Evolutionary conservation across 2,888 invertebrate genomes (phyloP).

Genomic region (Sussaba pulchella): DNA sequence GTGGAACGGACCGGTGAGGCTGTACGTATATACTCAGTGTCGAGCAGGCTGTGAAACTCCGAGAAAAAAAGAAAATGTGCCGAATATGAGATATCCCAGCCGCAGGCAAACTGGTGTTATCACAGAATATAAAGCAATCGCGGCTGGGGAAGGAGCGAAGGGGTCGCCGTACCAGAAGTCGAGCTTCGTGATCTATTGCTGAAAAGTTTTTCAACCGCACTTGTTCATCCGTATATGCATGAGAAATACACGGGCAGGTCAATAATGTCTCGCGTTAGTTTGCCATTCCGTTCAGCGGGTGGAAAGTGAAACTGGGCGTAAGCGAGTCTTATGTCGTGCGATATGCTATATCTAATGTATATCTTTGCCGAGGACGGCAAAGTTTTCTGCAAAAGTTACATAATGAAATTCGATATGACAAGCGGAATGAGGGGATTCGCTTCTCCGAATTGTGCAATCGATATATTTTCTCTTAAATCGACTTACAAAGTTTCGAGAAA

Average conservation of each 20-base stretch:
- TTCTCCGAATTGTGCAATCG: neutral
- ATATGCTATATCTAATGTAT: too few species aligned
- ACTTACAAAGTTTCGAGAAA: neutral
- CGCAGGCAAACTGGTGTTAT: constrained; percentile 20
- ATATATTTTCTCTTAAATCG: constrained; percentile 7
- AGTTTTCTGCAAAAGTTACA: constrained; percentile 29
- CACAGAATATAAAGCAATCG: constrained; percentile 49
- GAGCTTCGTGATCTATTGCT: constrained; percentile 46
- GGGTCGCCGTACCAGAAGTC: constrained; percentile 45
- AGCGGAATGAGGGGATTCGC: neutral
- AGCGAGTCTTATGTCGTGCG: constrained; percentile 5
- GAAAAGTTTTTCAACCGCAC: constrained; percentile 30
- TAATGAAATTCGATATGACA: constrained; percentile 21
- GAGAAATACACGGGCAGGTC: constrained; percentile 32
- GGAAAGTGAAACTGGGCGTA: constrained; percentile 16
- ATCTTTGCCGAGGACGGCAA: constrained; percentile 2
- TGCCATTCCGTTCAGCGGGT: constrained; percentile 14
- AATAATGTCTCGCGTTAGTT: constrained; percentile 40
- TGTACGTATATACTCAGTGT: constrained; percentile 2
- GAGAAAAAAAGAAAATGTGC: neutral
- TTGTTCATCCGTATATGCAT: constrained; percentile 31
- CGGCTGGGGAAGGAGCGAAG: neutral
- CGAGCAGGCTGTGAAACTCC: constrained; percentile 31
- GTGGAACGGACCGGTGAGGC: neutral
- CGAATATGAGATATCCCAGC: neutral